These are phyloP conservation scores for Nettapus auritus DNA, from an alignment of 2,113 vertebrate genomes.

Conservation along the genomic window DNA sequence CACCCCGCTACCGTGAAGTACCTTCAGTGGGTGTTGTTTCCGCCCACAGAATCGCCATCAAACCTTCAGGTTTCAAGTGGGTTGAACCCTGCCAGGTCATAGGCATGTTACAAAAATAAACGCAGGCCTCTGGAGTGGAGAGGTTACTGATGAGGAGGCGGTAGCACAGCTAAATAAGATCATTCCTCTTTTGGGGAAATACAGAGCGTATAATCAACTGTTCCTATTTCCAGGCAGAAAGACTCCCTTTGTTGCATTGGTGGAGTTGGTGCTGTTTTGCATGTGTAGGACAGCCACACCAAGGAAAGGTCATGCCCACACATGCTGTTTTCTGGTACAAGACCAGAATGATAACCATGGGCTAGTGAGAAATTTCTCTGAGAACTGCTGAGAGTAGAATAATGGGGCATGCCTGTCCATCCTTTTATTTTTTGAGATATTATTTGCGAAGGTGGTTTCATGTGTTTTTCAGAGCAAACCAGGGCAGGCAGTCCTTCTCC, in stretches of 20 bases:
- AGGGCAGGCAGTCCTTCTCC: not conserved
- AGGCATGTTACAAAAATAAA: constrained; percentile 43
- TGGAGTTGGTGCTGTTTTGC: accelerated
- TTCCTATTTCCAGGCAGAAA: not conserved
- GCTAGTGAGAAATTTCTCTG: not conserved
- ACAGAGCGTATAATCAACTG: not conserved
- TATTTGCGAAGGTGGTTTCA: not conserved
- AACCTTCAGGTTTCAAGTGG: constrained; percentile 39
- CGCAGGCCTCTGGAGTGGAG: not conserved
- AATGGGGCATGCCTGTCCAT: not conserved
- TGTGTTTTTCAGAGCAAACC: not conserved
- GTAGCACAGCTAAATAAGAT: not conserved
- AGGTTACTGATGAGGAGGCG: not conserved
- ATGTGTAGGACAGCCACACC: not conserved
- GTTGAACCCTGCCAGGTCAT: not conserved
- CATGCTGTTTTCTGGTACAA: not conserved
- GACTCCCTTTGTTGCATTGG: not conserved
- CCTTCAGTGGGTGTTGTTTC: not conserved
- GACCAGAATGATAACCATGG: not conserved
- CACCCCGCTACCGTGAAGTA: not conserved
- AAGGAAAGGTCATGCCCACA: not conserved
- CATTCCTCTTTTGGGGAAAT: constrained; percentile 4
- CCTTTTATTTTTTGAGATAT: not conserved
- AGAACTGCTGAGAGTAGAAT: not conserved
- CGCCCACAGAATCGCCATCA: not conserved